Evolutionary conservation across 2,113 vertebrate species (phyloP).

Genomic region (Cichladusa arquata): DNA sequence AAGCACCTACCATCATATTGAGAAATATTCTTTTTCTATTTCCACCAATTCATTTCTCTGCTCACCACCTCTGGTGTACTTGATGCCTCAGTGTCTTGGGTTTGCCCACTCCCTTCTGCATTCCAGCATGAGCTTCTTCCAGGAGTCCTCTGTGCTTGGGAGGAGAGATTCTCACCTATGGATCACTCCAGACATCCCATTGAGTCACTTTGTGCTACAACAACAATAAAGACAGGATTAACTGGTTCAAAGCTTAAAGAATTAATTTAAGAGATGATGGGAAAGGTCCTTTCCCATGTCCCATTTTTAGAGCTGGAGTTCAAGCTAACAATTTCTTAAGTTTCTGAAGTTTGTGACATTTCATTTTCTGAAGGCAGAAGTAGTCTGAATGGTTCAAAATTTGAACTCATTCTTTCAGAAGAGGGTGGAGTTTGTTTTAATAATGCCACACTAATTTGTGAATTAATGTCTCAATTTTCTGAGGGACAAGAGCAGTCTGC

Average conservation of each 20-base stretch:
- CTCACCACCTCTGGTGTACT: background rate
- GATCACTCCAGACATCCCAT: background rate
- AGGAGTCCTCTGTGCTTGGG: background rate
- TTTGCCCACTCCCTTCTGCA: background rate
- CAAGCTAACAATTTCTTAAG: background rate
- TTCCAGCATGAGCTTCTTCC: background rate
- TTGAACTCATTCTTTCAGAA: background rate
- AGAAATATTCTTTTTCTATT: background rate
- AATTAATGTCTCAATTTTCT: background rate
- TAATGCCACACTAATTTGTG: background rate
- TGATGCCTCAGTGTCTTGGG: background rate
- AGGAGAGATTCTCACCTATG: background rate
- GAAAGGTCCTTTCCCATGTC: background rate
- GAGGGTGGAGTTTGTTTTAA: background rate
- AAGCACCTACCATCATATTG: background rate
- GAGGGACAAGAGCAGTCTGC: background rate
- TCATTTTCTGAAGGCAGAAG: background rate
- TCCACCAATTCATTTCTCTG: background rate
- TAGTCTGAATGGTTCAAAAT: background rate
- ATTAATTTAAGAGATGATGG: background rate
- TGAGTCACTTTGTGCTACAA: background rate
- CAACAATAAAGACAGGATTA: background rate
- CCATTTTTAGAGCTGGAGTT: background rate
- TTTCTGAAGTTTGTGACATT: background rate
- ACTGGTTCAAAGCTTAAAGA: background rate